Evolutionary conservation across 2,113 vertebrate genomes (phyloP).

Genomic region (Machaerirhynchus nigripectus): DNA sequence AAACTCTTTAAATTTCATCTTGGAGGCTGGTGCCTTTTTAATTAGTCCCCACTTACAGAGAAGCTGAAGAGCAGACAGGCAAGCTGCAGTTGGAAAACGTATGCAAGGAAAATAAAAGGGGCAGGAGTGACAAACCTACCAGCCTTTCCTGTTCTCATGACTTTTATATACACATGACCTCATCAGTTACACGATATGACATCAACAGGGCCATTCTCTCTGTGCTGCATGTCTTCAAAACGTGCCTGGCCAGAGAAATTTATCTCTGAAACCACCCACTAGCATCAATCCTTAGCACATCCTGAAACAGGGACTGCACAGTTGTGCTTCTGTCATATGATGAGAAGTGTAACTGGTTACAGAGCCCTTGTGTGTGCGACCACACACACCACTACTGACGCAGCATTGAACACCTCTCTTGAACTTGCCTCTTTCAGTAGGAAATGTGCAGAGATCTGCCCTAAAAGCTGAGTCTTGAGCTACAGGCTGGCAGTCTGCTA

Average conservation of each 20-base stretch:
- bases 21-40: background rate
- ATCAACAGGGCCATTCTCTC: background rate
- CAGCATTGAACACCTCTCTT: background rate
- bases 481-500: background rate
- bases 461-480: background rate
- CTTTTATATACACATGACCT: background rate
- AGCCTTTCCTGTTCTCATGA: background rate
- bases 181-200: background rate
- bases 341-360: background rate
- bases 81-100: background rate
- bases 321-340: background rate
- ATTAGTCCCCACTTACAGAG: background rate
- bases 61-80: background rate
- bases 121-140: background rate
- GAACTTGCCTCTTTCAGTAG: background rate
- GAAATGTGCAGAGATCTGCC: background rate
- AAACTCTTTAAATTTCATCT: background rate
- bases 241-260: background rate
- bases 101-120: background rate
- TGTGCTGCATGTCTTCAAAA: background rate
- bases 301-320: background rate
- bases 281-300: background rate
- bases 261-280: background rate
- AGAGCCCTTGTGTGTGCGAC: background rate
- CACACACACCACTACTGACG: background rate